Conservation (phyloP, 2,888 invertebrate species). For the Harpalus rubripes region DNA sequence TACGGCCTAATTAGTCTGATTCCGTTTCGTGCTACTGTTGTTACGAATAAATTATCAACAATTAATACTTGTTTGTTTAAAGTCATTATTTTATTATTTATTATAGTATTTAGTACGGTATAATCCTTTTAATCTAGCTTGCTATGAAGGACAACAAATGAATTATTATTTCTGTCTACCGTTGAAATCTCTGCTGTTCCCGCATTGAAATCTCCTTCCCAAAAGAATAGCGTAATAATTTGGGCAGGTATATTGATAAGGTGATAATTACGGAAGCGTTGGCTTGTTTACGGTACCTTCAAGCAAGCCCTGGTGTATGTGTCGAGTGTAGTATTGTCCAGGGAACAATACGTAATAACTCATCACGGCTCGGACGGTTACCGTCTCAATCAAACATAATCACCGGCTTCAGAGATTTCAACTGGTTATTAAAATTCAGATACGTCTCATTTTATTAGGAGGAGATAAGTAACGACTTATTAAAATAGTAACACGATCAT, state of each 20-base stretch:
- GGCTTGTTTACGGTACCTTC: slow-evolving; percentile 47
- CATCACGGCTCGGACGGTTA: slow-evolving; percentile 45
- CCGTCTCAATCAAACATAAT: slow-evolving; percentile 65
- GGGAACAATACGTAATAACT: slow-evolving; percentile 2
- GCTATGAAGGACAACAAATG: too few relatives aligned
- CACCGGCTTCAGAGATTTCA: slow-evolving; percentile 60
- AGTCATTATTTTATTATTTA: slow-evolving; percentile 37
- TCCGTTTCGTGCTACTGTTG: background rate
- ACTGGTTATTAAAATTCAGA: slow-evolving; percentile 62
- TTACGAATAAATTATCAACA: slow-evolving; percentile 33
- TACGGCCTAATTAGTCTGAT: slow-evolving; percentile 55
- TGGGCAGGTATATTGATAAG: slow-evolving; percentile 55
- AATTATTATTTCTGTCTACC: background rate
- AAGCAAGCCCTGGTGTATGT: background rate
- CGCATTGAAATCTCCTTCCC: slow-evolving; percentile 8
- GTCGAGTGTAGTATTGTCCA: background rate
- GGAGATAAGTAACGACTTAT: background rate
- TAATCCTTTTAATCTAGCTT: too few relatives aligned
- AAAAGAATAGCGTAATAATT: slow-evolving; percentile 54
- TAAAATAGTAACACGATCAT: background rate
- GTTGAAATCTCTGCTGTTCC: slow-evolving; percentile 41
- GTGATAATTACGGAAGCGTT: slow-evolving; percentile 52
- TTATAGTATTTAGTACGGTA: background rate
- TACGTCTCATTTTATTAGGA: slow-evolving; percentile 38
- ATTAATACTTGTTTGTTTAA: slow-evolving; percentile 39